Conservation (phyloP, 30 jellyfish, hydroid and myxozoan genomes). For the Turritopsis dohrnii region DNA sequence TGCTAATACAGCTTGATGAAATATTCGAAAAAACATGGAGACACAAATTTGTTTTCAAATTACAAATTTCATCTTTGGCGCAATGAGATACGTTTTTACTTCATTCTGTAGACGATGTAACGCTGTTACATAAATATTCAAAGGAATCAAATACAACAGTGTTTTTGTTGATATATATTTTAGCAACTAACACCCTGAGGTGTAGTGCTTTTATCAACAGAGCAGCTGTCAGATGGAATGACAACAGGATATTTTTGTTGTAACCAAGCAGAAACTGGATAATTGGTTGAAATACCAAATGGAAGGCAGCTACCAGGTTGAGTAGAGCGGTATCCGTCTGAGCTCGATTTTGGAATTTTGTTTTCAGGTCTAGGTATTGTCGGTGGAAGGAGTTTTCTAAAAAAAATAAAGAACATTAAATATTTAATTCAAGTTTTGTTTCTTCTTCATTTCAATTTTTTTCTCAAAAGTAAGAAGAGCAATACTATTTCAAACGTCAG, state of each 20-base stretch:
- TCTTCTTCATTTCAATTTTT: neutral
- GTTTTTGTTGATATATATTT: neutral
- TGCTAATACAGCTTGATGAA: too few species aligned
- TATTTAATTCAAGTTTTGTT: too few species aligned
- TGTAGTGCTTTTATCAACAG: neutral
- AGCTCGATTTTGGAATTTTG: neutral
- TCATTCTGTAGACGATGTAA: too few species aligned
- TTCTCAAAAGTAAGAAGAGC: neutral
- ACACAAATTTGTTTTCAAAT: too few species aligned
- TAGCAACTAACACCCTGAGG: neutral
- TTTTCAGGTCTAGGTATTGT: neutral
- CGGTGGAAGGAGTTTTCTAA: neutral
- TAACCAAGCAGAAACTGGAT: neutral
- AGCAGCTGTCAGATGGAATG: neutral
- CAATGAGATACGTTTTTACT: too few species aligned
- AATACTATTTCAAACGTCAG: neutral
- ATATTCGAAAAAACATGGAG: too few species aligned
- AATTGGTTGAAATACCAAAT: too few species aligned
- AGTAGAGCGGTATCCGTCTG: too few species aligned
- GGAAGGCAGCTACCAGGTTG: neutral
- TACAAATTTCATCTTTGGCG: too few species aligned
- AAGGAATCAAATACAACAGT: neutral
- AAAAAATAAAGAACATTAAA: neutral
- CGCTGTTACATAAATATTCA: too few species aligned
- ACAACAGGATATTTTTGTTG: neutral